Percentiles rank a stretch among this genome's conserved stretches.
Conservation (phyloP, 2,888 invertebrate genomes). For the Temnothorax rugatulus region DNA sequence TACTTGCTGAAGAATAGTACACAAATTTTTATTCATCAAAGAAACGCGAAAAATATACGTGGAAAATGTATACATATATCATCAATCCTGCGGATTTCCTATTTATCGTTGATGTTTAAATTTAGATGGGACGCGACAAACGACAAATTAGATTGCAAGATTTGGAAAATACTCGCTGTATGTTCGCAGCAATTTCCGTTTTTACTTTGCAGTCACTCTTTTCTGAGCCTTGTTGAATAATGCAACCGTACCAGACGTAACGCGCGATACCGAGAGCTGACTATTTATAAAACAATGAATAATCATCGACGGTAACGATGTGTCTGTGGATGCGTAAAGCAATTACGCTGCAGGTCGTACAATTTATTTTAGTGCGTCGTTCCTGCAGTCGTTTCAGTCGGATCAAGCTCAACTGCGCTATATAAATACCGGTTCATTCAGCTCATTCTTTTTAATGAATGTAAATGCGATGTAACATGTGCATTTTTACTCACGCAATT, state of each 20-base stretch:
- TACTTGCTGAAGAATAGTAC: neutral
- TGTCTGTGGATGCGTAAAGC: slow-evolving; percentile 61
- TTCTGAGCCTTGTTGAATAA: slow-evolving; percentile 60
- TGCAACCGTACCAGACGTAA: slow-evolving; percentile 40
- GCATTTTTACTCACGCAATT: slow-evolving; percentile 32
- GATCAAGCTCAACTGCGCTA: slow-evolving; percentile 43
- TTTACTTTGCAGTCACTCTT: slow-evolving; percentile 53
- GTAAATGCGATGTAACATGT: slow-evolving; percentile 36
- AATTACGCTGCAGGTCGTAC: slow-evolving; percentile 61
- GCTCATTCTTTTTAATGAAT: slow-evolving; percentile 44
- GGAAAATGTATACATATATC: neutral
- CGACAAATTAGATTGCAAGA: slow-evolving; percentile 39
- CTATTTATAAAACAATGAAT: slow-evolving; percentile 69
- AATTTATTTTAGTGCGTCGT: slow-evolving; percentile 61
- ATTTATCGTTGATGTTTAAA: slow-evolving; percentile 7
- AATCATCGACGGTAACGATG: slow-evolving; percentile 65
- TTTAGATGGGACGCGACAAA: slow-evolving; percentile 13
- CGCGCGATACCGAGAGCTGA: slow-evolving; percentile 38
- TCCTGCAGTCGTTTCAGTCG: slow-evolving; percentile 43
- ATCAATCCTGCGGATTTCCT: neutral
- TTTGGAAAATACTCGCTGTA: slow-evolving; percentile 19
- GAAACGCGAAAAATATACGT: neutral
- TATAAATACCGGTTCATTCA: slow-evolving; percentile 36
- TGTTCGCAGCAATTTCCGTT: slow-evolving; percentile 41
- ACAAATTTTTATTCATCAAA: neutral